Evolutionary conservation across 2,113 vertebrate species (phyloP), one percentile per base, ranked within the genome.

Genomic region (Puma concolor): DNA sequence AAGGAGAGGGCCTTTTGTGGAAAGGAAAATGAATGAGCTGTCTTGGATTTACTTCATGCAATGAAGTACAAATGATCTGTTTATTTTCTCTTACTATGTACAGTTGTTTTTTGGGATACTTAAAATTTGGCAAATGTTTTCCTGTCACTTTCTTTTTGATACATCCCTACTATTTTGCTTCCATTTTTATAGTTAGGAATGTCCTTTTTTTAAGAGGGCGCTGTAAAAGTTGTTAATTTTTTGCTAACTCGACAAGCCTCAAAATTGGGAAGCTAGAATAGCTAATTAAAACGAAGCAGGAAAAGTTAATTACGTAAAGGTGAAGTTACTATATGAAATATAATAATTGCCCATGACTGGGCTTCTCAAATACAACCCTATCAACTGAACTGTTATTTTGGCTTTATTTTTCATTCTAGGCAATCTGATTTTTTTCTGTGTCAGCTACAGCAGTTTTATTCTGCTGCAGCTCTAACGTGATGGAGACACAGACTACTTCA

Each of bases 381-480:
- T 15, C 86, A 86, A 52, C 27, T 71, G 27, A 85, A n/a, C 4
- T 13, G n/a, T 63, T 97, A 79, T 16, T 95, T 41, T 54, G 71
- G 29, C 38, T 97, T 96, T 41, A 60, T 72, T 98, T 97, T 97
- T 95, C 64, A 92, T 96, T 41, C 1, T 3, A 87, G 71, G 7
- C 7, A n/a, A 84, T 41, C 23, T 87, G 10, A 9, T 93, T 95
- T 7, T 7, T 98, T 85, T 84, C 63, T 97, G 31, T 92, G 44
- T 80, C 86, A 17, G 3, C 48, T 93, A 33, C 2, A 86, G 23
- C 0, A 2, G 13, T 31, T 89, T 96, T 38, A 74, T 90, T 69
- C 97, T 93, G 72, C 7, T 94, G 67, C 64, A 52, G 15, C 16
- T 97, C 44, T 96, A 97, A 94, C 92, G 92, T 91, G 97, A 95